These are phyloP conservation scores for Neolamprologus ventralis DNA, from an alignment of 2,113 vertebrate genomes.

Conservation along the genomic window DNA sequence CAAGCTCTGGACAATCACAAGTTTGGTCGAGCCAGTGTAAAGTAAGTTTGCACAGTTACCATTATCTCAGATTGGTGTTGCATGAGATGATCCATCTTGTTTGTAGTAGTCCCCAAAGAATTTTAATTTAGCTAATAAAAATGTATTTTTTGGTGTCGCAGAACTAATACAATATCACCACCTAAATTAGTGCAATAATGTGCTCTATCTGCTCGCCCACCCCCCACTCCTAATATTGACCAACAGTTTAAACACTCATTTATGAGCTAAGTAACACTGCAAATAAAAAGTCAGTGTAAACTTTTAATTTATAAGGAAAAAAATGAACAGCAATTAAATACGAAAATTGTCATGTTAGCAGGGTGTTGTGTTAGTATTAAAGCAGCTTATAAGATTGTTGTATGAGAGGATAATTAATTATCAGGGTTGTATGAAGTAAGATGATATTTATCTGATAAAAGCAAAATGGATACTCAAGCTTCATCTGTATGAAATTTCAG, in stretches of 20 bases:
- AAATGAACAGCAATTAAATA: not conserved
- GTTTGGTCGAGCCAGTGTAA: fast-evolving
- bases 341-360: not conserved
- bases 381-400: not conserved
- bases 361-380: not conserved
- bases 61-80: not conserved
- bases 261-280: not conserved
- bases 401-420: not conserved
- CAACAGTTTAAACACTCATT: not conserved
- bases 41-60: not conserved
- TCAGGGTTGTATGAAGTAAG: not conserved
- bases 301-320: not conserved
- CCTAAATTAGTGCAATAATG: fast-evolving
- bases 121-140: not conserved
- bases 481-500: not conserved
- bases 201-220: not conserved
- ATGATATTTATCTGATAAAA: not conserved
- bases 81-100: fast-evolving
- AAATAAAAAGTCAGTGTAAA: not conserved
- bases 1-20: not conserved
- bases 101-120: not conserved
- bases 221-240: not conserved
- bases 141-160: not conserved
- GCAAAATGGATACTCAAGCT: not conserved
- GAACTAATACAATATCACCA: not conserved